Evolutionary conservation across 1,140 invertebrate species (phyloP), one percentile per base, ranked within the genome.

Genomic region (Notospermus geniculatus): DNA sequence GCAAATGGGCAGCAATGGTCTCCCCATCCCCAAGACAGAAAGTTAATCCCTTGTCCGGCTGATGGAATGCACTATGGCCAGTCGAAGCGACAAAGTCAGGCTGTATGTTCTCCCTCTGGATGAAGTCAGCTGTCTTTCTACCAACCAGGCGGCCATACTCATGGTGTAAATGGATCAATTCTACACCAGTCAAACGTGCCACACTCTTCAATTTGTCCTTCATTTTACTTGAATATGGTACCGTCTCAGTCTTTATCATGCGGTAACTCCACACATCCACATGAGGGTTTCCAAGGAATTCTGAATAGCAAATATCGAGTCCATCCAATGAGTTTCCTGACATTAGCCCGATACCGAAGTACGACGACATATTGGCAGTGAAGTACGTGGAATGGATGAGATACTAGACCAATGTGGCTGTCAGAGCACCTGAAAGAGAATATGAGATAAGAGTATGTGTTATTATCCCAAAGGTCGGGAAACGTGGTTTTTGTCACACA

Each of bases 61-160:
- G 70, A 58, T 79, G 77, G 60, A 79, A 79, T 36, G 76, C 63
- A 1, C 73, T 76, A 62, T 79, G 77, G n/a, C 77, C 77, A 61
- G 77, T 68, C 1, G 70, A 68, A 2, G 75, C 65, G 2, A 76
- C 68, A 59, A 76, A 76, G 45, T 76, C 68, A 13, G 53, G 54
- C 13, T 57, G 39, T 1, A 68, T 29, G 17, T 66, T 22, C 27
- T 70, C 46, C 11, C 60, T 58, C 5, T 71, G 32, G 15, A 76
- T 71, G 52, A 75, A 76, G n/a, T 63, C 58, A 19, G 66, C 41
- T 13, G 72, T 64, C 17, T 45, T 50, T 50, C 63, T 41, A 1
- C 75, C 75, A 9, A 75, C 23, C 59, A 71, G 73, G 52, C 70
- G 73, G 0, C 74, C 74, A 43, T 74, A 77, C 23, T 76, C 69